Base-by-base conservation (phyloP, 2,888 invertebrate genomes). In the Tyria jacobaeae region DNA sequence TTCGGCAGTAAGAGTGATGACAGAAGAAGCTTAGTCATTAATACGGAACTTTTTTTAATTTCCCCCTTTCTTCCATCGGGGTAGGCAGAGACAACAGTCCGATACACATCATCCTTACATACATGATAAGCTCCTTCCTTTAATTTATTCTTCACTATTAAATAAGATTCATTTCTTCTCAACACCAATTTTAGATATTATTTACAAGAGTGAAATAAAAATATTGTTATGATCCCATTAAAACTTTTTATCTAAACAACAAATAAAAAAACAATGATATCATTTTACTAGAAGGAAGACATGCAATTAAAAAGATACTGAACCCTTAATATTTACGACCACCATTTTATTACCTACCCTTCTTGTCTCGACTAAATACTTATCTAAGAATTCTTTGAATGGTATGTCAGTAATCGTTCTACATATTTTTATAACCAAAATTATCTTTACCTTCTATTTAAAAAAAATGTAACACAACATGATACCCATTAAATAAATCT, bases 391-490 rank as follows among this genome's bases (percentile, higher is more conserved):
- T 71, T 68, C 63, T 54, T 69, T 35, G 48, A 60, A 63, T 71
- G 71, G 69, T 71, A 67, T 47, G 56, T 35, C 59, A 48, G 62
- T 59, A 64, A 69, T 66, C 57, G 68, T 55, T 67, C 65, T 58
- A 75, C 44, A 75, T 70, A 74, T 64, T 76, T 74, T 73, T 64
- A 67, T 44, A 66, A 52, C 62, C 51, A 35, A 66, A 63, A 59
- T 60, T 63, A 76, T 72, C 70, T 70, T 41, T 48, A 66, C 57
- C 69, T 63, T 62, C 64, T 61, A 27, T 60, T 62, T 60, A 37
- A 68, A 68, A 21, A 72, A 51, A 60, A 57, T 53, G 44, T 44
- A 51, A 15, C 54, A 53, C 57, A 63, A 67, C 53, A 60, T 55
- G 44, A 60, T 54, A 63, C 41, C 17, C 27, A 50, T 59, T n/a